Evolutionary conservation across 2,888 invertebrate genomes (phyloP), one percentile per base, ranked within the genome.

Genomic region (Baronia brevicornis): DNA sequence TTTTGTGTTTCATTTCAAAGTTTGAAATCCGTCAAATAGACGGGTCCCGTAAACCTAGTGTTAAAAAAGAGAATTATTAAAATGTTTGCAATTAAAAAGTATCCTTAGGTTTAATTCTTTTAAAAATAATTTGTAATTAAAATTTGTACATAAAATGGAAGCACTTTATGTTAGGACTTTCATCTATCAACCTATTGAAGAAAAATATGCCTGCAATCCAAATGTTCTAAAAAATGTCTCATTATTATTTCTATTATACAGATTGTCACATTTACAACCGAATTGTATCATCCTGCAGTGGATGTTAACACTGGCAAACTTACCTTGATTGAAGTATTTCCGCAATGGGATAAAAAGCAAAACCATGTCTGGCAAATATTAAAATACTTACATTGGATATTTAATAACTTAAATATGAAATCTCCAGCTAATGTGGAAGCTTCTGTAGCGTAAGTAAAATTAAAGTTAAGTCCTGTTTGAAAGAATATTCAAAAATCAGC

Each of bases 301-400:
- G 88, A 95, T 69, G 84, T 90, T 1, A 88, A 88, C 45, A 92
- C 91, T 27, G 92, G 94, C 40, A 89, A 92, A 54, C 70, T 97
- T 22, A 91, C 93, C 62, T 86, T 96, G 20, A 86, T 82, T 46
- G 88, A 91, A 68, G 94, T 91, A 5, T 97, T 97, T 71, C 90
- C 92, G 5, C 89, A 90, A 42, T 97, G 97, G 97, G 91, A 90
- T 62, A 89, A 90, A 59, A 91, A 89, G 43, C 89, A 90, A 32
- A 91, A 94, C 65, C 94, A 94, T 58, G 84, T 97, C 23, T 97
- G 95, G 94, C 95, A 97, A 73, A 87, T 97, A 47, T 73, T 97
- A 17, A 92, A 94, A 71, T 96, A 92, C 69, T 86, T 95, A 34
- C 89, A 92, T 43, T 90, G 91, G 70, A 88, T 93, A 55, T 94